Conservation (phyloP, 2,888 invertebrate genomes). For the Coecobrya sp. region DNA sequence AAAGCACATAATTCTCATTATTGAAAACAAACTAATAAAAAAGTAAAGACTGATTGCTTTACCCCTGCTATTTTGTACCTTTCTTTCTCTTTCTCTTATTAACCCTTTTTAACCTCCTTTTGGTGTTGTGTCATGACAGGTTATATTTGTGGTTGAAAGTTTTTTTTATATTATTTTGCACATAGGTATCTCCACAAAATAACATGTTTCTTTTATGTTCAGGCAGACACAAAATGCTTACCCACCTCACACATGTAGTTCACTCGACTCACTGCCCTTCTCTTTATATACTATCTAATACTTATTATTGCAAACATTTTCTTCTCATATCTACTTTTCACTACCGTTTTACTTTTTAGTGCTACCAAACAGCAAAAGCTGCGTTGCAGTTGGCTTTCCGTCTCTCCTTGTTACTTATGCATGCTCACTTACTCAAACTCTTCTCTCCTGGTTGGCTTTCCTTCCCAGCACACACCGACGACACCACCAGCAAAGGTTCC, state of each 20-base stretch:
- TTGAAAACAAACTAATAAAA: no score
- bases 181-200: background rate
- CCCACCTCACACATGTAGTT: conserved; percentile 34
- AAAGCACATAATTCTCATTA: background rate
- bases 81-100: background rate
- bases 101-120: background rate
- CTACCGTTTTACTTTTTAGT: conserved; percentile 2
- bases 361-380: conserved; percentile 9
- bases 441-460: conserved; percentile 11
- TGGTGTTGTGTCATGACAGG: background rate
- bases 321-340: background rate
- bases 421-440: conserved; percentile 42
- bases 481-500: conserved; percentile 29
- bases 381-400: background rate
- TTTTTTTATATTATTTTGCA: conserved; percentile 13
- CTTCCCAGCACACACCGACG: conserved; percentile 18
- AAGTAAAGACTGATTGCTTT: no score
- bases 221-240: conserved; percentile 1
- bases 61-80: no score
- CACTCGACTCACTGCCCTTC: conserved; percentile 32
- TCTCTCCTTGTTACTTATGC: conserved; percentile 28
- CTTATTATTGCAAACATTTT: conserved; percentile 4
- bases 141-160: background rate
- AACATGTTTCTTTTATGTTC: background rate
- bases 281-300: background rate